phyloP scores from a whole-genome alignment of 2,113 vertebrate genomes.

The Scophthalmus maximus region DNA sequence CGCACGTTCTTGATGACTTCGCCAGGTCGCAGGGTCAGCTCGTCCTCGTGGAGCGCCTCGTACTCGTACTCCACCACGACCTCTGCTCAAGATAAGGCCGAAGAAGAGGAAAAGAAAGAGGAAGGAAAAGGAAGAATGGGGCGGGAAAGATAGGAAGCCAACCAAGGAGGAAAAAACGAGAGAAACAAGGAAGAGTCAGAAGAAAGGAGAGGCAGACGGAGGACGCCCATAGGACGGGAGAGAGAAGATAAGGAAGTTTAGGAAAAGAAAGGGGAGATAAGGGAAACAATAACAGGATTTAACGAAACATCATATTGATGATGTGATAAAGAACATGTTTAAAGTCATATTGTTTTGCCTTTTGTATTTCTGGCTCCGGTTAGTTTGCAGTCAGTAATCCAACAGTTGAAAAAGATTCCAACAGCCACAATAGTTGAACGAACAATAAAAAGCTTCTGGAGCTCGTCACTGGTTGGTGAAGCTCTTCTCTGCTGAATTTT shows the following conservation, averaged over 20 bases:
- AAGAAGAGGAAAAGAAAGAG: neutral
- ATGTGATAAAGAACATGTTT: neutral
- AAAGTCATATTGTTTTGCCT: neutral
- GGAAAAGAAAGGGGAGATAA: neutral
- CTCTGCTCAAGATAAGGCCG: conserved; percentile 81
- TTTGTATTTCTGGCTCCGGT: too few species aligned
- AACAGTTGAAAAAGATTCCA: too few species aligned
- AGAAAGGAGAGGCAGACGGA: neutral
- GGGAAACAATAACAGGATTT: neutral
- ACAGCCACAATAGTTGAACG: too few species aligned
- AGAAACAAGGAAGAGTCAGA: neutral
- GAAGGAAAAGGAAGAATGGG: neutral
- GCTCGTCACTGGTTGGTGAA: too few species aligned
- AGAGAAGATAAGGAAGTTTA: neutral
- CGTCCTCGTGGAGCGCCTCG: conserved; percentile 92
- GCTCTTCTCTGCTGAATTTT: too few species aligned
- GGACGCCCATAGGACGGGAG: neutral
- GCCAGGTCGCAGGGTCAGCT: conserved; percentile 90
- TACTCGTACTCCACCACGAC: conserved; percentile 97
- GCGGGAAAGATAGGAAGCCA: neutral
- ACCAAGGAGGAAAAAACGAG: neutral
- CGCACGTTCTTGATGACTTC: conserved; percentile 94
- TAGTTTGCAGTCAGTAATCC: too few species aligned
- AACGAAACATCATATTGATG: neutral
- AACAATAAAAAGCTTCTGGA: too few species aligned